These are phyloP conservation scores for Lophotriccus pileatus DNA, from an alignment of 2,797 vertebrate genomes.

Conservation along the genomic window DNA sequence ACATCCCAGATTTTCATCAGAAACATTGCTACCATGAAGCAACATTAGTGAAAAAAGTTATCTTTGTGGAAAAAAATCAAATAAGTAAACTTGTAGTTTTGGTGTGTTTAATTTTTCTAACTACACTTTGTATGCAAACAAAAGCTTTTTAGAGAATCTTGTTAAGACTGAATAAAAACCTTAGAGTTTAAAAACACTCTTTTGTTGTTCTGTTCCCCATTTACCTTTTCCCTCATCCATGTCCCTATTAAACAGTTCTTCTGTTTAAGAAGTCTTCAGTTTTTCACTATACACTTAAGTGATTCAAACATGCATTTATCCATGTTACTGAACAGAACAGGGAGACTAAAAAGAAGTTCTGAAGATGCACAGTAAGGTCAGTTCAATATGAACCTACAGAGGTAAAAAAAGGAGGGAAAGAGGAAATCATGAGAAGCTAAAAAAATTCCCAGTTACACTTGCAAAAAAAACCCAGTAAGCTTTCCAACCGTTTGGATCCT, in stretches of 20 bases:
- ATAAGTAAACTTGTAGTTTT: neutral
- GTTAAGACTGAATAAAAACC: neutral
- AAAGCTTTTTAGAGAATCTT: neutral
- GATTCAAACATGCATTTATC: neutral
- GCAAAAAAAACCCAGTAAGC: neutral
- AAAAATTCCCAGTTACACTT: neutral
- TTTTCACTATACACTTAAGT: neutral
- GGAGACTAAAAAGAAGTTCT: neutral
- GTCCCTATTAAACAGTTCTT: neutral
- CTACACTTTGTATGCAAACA: neutral
- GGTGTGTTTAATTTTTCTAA: neutral
- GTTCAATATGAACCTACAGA: neutral
- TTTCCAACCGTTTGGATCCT: neutral
- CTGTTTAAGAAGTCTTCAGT: neutral
- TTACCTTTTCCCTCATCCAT: neutral
- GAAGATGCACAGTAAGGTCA: neutral
- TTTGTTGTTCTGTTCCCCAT: neutral
- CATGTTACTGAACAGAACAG: rapidly evolving
- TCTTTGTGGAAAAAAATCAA: neutral
- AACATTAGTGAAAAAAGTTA: neutral
- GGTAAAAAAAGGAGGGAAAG: neutral
- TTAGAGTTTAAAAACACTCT: neutral
- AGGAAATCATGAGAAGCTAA: neutral
- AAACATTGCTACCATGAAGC: neutral
- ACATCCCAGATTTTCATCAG: neutral